phyloP scores from a whole-genome alignment of 2,888 invertebrate species.

The Cheiracanthium punctorium region DNA sequence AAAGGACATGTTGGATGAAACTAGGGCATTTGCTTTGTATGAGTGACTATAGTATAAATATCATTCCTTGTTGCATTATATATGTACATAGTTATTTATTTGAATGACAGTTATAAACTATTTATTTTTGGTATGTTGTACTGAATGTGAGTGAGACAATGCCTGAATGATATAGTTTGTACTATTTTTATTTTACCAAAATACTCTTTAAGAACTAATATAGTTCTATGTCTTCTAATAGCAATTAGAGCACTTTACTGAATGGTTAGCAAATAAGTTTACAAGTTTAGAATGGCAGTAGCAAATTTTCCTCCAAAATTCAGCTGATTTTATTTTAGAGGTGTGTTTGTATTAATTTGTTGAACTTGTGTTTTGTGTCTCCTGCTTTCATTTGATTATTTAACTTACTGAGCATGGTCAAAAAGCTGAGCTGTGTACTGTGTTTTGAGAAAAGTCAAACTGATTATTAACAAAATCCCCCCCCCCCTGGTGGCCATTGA shows the following conservation, averaged over 20 bases:
- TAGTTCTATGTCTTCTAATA: neutral
- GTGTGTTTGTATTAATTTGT: neutral
- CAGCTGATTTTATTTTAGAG: neutral
- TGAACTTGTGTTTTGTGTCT: too few relatives aligned
- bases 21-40: neutral
- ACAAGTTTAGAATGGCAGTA: neutral
- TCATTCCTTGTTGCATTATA: slow-evolving; percentile 44
- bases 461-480: too few relatives aligned
- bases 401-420: too few relatives aligned
- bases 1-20: neutral
- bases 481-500: too few relatives aligned
- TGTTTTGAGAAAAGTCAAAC: too few relatives aligned
- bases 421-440: too few relatives aligned
- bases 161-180: slow-evolving; percentile 9
- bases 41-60: slow-evolving; percentile 18
- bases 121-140: slow-evolving; percentile 65
- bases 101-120: slow-evolving; percentile 55
- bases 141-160: slow-evolving; percentile 8
- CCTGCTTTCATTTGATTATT: too few relatives aligned
- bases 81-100: slow-evolving; percentile 68
- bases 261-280: neutral
- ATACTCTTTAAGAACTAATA: neutral
- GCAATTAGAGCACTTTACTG: neutral
- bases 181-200: slow-evolving; percentile 14
- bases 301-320: neutral